phyloP scores from a whole-genome alignment of 2,113 vertebrate genomes.

The Gallinago jamesoni region DNA sequence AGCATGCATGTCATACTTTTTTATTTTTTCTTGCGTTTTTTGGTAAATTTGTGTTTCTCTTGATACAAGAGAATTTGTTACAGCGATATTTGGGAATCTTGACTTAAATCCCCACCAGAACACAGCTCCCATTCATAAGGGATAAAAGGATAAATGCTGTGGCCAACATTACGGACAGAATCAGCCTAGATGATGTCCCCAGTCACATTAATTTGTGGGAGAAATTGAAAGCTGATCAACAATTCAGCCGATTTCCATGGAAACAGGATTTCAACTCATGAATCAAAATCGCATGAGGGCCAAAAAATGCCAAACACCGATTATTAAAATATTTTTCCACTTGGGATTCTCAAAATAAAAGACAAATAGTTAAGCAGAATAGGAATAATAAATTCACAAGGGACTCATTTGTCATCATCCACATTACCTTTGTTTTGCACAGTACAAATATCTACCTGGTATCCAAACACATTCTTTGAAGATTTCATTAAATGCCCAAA shows the following conservation, averaged over 20 bases:
- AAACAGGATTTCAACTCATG: conserved; percentile 30
- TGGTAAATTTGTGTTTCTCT: neutral
- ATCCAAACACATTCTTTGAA: neutral
- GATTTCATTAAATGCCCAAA: neutral
- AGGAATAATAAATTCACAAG: neutral
- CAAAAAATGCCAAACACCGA: conserved; percentile 4
- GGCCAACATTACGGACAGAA: neutral
- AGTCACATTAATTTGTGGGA: neutral
- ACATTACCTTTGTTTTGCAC: neutral
- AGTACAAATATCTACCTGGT: neutral
- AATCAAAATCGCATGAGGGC: neutral
- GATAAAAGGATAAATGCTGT: neutral
- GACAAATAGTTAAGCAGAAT: neutral
- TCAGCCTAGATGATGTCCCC: neutral
- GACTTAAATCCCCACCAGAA: neutral
- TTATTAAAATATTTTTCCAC: conserved; percentile 18
- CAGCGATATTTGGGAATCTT: neutral
- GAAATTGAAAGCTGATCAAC: conserved; percentile 29
- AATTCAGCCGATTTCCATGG: conserved; percentile 24
- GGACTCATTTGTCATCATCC: neutral
- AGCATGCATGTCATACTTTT: neutral
- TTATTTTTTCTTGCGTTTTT: neutral
- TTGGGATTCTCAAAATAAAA: neutral
- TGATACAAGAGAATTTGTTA: neutral
- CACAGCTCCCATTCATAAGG: neutral